Base-by-base conservation (phyloP, 2,113 vertebrate species). In the Saguinus imperator region DNA sequence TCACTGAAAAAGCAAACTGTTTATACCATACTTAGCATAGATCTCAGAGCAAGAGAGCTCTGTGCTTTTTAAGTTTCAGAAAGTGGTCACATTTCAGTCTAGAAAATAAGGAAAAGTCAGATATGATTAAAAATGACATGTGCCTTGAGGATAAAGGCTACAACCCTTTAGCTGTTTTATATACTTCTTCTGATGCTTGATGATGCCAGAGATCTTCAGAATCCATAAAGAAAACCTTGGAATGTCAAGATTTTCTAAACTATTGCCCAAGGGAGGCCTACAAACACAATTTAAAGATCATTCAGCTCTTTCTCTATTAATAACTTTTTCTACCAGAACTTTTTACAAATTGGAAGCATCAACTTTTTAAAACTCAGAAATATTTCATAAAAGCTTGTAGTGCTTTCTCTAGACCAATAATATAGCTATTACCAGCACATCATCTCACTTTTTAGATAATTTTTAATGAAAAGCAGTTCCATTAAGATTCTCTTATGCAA, bases 201-300 rank as follows among this genome's bases (percentile, higher is more conserved):
- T 94, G 66, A 76, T 76, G 32, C 48, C 52, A 43, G 27, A 90
- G 23, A 90, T 83, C 29, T 87, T 96, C 87, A 57, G 50, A 89
- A 89, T 84, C 45, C 50, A 75, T 50, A 73, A 72, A 90, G 16
- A 87, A 94, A 92, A 83, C 57, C 21, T 1, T n/a, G 4, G 40
- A 32, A 77, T 75, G 57, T 94, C 96, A 96, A 70, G 4, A n/a
- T 86, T 94, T 88, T 79, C 40, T 11, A 91, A 94, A 95, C 48
- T 75, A 48, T 73, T 86, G 89, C 73, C 52, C 29, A 79, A 79
- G 29, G n/a, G 75, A 73, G 17, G 6, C 50, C 13, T 18, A 73
- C 96, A 97, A 93, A 77, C 40, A 89, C 64, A 93, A 87, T 89
- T 86, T 87, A 93, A 86, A 93, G 35, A 79, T 68, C 50, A 79